phyloP scores from a whole-genome alignment of 2,888 invertebrate genomes.

The Cremastinae sp. region DNA sequence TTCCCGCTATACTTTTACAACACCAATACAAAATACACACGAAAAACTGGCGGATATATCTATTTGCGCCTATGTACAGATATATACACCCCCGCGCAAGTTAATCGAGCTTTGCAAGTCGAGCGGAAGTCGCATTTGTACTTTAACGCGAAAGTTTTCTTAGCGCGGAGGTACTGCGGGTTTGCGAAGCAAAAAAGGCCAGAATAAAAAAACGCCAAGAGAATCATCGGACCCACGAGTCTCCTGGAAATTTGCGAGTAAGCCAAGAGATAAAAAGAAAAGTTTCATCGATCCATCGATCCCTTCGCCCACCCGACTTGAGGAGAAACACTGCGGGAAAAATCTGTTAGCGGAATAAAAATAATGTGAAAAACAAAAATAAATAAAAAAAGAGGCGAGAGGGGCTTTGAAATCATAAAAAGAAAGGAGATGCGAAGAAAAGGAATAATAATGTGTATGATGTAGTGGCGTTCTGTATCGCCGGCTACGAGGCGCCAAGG shows the following conservation, averaged over 20 bases:
- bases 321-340: background rate
- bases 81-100: conserved; percentile 25
- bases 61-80: conserved; percentile 4
- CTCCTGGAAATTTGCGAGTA: conserved; percentile 24
- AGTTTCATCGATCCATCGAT: conserved; percentile 52
- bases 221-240: conserved; percentile 53
- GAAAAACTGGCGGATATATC: conserved; percentile 3
- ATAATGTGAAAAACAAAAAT: background rate
- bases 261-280: conserved; percentile 26
- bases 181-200: conserved; percentile 29
- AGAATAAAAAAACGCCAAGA: conserved; percentile 22
- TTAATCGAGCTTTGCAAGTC: conserved; percentile 60
- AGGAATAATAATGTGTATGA: conserved; percentile 48
- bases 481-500: conserved; percentile 47
- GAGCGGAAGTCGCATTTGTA: conserved; percentile 61
- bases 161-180: conserved; percentile 47
- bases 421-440: too few relatives aligned
- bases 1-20: conserved; percentile 44
- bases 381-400: conserved; percentile 9
- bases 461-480: conserved; percentile 38
- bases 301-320: background rate
- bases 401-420: too few relatives aligned
- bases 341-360: background rate
- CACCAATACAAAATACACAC: conserved; percentile 38
- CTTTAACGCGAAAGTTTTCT: conserved; percentile 58